These are phyloP conservation scores for Sphenodon punctatus DNA, from an alignment of 2,797 vertebrate genomes.

Conservation along the genomic window DNA sequence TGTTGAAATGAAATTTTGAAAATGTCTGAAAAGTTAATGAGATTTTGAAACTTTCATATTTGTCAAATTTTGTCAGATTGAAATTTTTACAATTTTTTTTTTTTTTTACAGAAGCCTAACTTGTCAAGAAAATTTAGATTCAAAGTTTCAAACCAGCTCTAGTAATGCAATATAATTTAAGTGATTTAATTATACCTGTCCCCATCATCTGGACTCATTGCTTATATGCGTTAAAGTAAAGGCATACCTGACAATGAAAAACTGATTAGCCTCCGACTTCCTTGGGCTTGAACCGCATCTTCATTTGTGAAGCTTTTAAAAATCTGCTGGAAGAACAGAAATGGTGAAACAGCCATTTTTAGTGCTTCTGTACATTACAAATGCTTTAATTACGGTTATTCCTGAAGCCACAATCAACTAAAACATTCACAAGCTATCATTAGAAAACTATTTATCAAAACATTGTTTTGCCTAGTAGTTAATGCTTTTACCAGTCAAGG, in stretches of 20 bases:
- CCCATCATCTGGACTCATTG: not conserved
- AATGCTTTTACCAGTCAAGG: constrained; percentile 15
- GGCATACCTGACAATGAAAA: constrained; percentile 92
- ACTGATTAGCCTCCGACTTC: constrained; percentile 92
- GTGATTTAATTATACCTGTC: not conserved
- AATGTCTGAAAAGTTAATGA: no score
- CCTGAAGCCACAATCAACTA: not conserved
- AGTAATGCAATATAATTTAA: not conserved
- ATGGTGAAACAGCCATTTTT: constrained; percentile 18
- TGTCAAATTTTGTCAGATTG: no score
- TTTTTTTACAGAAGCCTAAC: no score
- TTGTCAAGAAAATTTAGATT: no score
- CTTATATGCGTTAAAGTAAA: not conserved
- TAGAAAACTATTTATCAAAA: constrained; percentile 54
- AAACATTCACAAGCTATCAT: constrained; percentile 55
- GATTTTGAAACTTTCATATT: no score
- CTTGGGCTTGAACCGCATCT: constrained; percentile 84
- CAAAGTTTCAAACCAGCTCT: no score
- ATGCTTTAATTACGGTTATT: constrained; percentile 14
- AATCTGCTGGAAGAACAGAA: constrained; percentile 77
- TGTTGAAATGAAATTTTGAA: no score
- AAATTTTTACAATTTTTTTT: no score
- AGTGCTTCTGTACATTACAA: not conserved
- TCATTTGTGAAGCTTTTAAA: constrained; percentile 89
- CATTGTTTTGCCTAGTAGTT: constrained; percentile 21